A percentile compares a stretch with the other conserved stretches of the same genome.
These are phyloP conservation scores for Drosophila rubida DNA, from an alignment of 2,888 invertebrate genomes.

Conservation along the genomic window DNA sequence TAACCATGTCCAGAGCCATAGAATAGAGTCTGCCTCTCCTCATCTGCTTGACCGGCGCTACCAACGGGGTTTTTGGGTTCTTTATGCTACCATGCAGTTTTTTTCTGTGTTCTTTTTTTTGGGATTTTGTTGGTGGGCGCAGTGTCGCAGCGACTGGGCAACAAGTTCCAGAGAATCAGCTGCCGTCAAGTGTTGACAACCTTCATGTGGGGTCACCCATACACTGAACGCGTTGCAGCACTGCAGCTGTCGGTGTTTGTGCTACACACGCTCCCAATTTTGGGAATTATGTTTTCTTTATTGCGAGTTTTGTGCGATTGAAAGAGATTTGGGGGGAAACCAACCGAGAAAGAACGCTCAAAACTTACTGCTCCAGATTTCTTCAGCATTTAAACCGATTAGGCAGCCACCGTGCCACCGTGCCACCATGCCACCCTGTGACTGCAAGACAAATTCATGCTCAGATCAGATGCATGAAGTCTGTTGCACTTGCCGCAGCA, in stretches of 20 bases:
- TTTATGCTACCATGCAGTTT: constrained; percentile 12
- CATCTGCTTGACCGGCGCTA: constrained; percentile 55
- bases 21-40: constrained; percentile 7
- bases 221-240: not conserved
- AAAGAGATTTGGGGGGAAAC: constrained; percentile 32
- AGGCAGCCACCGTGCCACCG: constrained; percentile 22
- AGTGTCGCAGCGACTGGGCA: constrained; percentile 28
- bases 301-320: constrained; percentile 50
- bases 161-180: constrained; percentile 70
- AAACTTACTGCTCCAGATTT: constrained; percentile 52
- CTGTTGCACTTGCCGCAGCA: constrained; percentile 12
- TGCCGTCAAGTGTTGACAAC: constrained; percentile 67
- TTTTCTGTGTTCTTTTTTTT: not conserved
- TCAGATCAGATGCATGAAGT: constrained; percentile 10
- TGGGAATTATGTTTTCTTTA: constrained; percentile 60
- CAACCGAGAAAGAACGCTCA: not conserved
- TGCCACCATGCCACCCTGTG: constrained; percentile 18
- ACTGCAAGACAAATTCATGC: constrained; percentile 15
- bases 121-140: constrained; percentile 47
- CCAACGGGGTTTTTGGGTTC: constrained; percentile 13
- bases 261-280: constrained; percentile 45
- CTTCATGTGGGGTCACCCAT: constrained; percentile 66
- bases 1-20: constrained; percentile 39
- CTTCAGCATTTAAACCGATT: constrained; percentile 59
- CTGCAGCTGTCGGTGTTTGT: constrained; percentile 28